Evolutionary conservation across 2,113 vertebrate species (phyloP).

Genomic region (Agelaius tricolor): DNA sequence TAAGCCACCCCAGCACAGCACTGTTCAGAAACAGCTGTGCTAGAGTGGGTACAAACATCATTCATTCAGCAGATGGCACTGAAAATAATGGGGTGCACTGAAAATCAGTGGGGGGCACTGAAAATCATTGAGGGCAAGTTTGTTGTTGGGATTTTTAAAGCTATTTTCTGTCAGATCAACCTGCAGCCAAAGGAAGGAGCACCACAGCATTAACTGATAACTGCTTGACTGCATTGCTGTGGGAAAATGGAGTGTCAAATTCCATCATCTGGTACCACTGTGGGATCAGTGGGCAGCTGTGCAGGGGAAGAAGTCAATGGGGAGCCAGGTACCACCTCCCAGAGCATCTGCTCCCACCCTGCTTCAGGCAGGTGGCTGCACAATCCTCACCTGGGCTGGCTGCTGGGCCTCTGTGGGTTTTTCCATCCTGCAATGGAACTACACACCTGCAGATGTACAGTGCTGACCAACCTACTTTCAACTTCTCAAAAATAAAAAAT

Average conservation of each 20-base stretch:
- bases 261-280: too few species aligned
- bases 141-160: neutral
- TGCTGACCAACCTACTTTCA: neutral
- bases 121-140: neutral
- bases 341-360: neutral
- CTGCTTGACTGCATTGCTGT: neutral
- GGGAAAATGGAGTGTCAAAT: neutral
- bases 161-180: neutral
- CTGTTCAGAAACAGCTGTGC: neutral
- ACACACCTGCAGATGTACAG: neutral
- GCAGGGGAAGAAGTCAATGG: rapidly evolving
- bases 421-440: neutral
- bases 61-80: neutral
- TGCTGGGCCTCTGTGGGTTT: rapidly evolving
- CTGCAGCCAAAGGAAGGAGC: neutral
- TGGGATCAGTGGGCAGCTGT: rapidly evolving
- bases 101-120: neutral
- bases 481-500: neutral
- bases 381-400: neutral
- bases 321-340: neutral
- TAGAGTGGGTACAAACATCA: neutral
- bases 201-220: neutral
- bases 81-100: neutral
- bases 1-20: neutral
- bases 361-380: neutral